Evolutionary conservation across 1,140 invertebrate species (phyloP), one percentile per base, ranked within the genome.

Genomic region (Drosophila fuyamai): DNA sequence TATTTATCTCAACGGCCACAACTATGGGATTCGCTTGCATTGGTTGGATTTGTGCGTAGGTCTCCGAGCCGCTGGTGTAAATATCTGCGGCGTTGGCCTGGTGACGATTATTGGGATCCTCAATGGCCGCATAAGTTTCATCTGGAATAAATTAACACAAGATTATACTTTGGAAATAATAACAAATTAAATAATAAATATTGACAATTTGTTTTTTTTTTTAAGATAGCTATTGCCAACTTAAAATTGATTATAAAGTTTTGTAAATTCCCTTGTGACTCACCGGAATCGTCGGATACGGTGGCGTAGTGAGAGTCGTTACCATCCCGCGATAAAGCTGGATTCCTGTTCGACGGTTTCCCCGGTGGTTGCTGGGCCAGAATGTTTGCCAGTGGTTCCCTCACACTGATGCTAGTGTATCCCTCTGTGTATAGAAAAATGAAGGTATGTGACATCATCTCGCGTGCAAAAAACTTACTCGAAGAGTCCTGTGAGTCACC

Each of bases 91-190:
- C 59, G 60, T 82, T 91, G 56, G 92, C 92, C 73, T 95, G 95
- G 54, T 94, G 94, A 50, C 93, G 93, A 76, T 95, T 95, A 48
- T 94, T 95, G 61, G 95, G 96, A 83, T 97, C 97, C 74, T 97
- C 96, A 61, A 97, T 97, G 4, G 96, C 97, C 1, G 96, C 97
- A 92, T 98, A 97, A 94, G 97, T 97, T 93, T 98, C 97, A 92
- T 97, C 97, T 96, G 14, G 0, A 53, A 57, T 2, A n/a, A 1
- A 47, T 23, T 23, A 23, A 23, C 23, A 23, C 23, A 23, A 23
- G 23, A 23, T 23, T 23, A 4, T 23, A 23, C 23, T 23, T 23
- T 4, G 23, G 23, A 23, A 23, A 23, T 23, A 23, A 23, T 23
- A 23, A 23, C 18, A 18, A 18, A 23, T 23, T 4, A 23, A 4